These are phyloP conservation scores for Macrobrachium rosenbergii DNA, from an alignment of 1,140 invertebrate genomes.

Conservation along the genomic window DNA sequence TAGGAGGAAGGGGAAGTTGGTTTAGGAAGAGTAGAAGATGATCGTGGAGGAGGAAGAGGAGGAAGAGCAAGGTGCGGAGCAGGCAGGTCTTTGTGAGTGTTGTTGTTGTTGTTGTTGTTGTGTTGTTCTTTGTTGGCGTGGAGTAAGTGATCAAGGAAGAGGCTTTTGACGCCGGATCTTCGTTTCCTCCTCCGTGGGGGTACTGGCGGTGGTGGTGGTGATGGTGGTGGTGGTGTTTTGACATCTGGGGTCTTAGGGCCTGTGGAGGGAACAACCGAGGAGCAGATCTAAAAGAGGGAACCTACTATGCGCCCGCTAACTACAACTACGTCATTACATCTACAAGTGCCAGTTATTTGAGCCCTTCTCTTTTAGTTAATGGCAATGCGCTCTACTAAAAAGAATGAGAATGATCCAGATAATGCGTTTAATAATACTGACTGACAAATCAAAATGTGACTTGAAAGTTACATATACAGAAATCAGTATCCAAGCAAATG, in stretches of 20 bases:
- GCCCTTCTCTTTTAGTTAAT: no score
- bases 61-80: no score
- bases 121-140: not conserved
- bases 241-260: constrained; percentile 33
- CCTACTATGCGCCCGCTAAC: not conserved
- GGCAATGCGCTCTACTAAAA: no score
- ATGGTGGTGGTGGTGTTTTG: not conserved
- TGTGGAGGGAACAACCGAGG: constrained; percentile 8
- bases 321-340: not conserved
- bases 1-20: no score
- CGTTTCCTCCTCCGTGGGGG: constrained; percentile 29
- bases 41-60: no score
- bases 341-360: no score
- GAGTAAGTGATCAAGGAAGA: not conserved
- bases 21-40: no score
- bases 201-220: constrained; percentile 16
- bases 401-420: no score
- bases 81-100: not conserved
- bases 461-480: no score
- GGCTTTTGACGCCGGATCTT: constrained; percentile 25
- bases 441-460: no score
- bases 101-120: constrained; percentile 3
- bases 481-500: no score
- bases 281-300: constrained; percentile 13
- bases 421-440: no score